Evolutionary conservation across 2,797 vertebrate species (phyloP).

Genomic region (Squalus acanthias): DNA sequence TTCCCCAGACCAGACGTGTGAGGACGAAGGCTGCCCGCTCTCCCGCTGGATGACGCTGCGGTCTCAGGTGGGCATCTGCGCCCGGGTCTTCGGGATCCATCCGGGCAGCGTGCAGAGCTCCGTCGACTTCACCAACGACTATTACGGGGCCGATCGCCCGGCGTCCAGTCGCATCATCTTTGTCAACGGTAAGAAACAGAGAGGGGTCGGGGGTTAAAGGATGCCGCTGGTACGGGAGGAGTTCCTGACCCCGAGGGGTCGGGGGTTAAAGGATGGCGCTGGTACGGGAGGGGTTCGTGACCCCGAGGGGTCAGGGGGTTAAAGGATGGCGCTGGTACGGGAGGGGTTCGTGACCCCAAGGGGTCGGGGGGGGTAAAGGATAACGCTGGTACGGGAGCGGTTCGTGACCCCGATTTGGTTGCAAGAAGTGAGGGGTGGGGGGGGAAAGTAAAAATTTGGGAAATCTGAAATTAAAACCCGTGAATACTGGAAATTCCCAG

Average conservation of each 20-base stretch:
- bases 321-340: neutral
- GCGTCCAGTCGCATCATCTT: constrained; percentile 67
- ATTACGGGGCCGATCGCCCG: constrained; percentile 62
- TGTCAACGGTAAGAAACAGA: constrained; percentile 64
- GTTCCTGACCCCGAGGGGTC: neutral
- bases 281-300: neutral
- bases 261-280: neutral
- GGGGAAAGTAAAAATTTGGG: too few relatives aligned
- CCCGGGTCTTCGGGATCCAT: constrained; percentile 64
- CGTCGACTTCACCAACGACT: constrained; percentile 68
- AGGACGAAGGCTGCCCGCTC: constrained; percentile 66
- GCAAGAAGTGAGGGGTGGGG: too few relatives aligned
- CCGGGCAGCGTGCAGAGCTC: constrained; percentile 49
- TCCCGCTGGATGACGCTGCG: constrained; percentile 59
- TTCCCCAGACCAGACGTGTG: constrained; percentile 62
- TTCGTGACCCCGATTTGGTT: neutral
- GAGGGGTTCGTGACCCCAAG: neutral
- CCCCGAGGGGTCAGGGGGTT: neutral
- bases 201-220: too few relatives aligned
- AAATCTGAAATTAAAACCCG: too few relatives aligned
- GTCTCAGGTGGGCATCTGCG: constrained; percentile 58
- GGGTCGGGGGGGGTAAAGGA: neutral
- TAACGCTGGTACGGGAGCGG: neutral
- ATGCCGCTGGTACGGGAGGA: neutral
- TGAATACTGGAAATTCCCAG: too few relatives aligned